Evolutionary conservation across 2,888 invertebrate species (phyloP), one percentile per base, ranked within the genome.

Genomic region (Tinea semifulvella): DNA sequence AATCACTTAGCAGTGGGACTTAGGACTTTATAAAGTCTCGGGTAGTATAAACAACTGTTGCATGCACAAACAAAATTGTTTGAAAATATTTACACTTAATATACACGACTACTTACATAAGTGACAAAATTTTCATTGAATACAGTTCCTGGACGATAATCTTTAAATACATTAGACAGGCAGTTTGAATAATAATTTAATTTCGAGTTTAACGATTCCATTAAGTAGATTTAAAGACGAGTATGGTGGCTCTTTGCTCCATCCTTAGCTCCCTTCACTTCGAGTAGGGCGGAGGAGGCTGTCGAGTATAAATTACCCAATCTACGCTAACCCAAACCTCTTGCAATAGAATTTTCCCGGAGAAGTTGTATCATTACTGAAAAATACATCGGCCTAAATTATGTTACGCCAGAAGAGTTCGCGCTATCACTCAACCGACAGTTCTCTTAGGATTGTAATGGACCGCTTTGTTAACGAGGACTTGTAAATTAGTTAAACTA

Each of bases 301-400:
- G 72, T 75, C 71, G 67, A 76, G 68, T 76, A 77, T 77, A 79
- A 77, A 79, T 76, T 77, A 75, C 76, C 75, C 71, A 77, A 77
- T 77, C 76, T 75, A 68, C 73, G 69, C 61, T 71, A 68, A 73
- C 71, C 72, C 66, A 68, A 71, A 68, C 68, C 72, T 71, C 65
- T 63, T 63, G 68, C 71, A 69, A 72, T 72, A 70, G 67, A 72
- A 74, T 68, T 74, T 72, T 68, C 68, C 63, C 61, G 63, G 39
- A 39, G 20, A 60, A 67, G 65, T 65, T 61, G 63, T 66, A 60
- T 65, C 63, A 60, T 67, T 67, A 68, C 63, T 64, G 60, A 68
- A 71, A 74, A 71, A 67, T 72, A 71, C 63, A 63, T 64, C 67
- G 69, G 65, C 68, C 68, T 68, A 66, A 69, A 68, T 70, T 7